Evolutionary conservation across 2,113 vertebrate species (phyloP).

Genomic region (Leptosomus discolor): DNA sequence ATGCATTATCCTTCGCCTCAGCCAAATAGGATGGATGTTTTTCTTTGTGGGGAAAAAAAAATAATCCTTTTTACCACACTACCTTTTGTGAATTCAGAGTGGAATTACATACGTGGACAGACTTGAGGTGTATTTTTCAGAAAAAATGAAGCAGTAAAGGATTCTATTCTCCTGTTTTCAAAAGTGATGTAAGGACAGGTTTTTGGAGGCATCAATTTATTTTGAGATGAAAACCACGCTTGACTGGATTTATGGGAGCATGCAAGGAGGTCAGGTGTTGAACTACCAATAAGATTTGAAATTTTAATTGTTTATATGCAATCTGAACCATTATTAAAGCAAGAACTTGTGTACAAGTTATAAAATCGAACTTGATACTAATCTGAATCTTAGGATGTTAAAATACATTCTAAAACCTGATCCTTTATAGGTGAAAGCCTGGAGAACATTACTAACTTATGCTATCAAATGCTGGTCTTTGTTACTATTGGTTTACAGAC

Average conservation of each 20-base stretch:
- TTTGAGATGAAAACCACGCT: not conserved
- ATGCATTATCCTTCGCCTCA: not conserved
- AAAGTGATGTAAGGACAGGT: not conserved
- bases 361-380: not conserved
- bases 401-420: not conserved
- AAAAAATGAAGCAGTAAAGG: not conserved
- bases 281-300: not conserved
- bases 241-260: not conserved
- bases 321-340: not conserved
- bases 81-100: not conserved
- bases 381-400: not conserved
- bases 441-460: not conserved
- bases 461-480: not conserved
- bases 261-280: not conserved
- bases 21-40: not conserved
- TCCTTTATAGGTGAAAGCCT: not conserved
- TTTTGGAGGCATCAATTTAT: not conserved
- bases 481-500: not conserved
- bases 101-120: not conserved
- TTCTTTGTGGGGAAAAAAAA: not conserved
- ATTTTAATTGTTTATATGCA: not conserved
- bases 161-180: not conserved
- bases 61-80: not conserved
- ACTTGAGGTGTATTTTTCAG: not conserved
- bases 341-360: not conserved